These are phyloP conservation scores for Zeus faber DNA, from an alignment of 2,113 vertebrate species.

Conservation along the genomic window DNA sequence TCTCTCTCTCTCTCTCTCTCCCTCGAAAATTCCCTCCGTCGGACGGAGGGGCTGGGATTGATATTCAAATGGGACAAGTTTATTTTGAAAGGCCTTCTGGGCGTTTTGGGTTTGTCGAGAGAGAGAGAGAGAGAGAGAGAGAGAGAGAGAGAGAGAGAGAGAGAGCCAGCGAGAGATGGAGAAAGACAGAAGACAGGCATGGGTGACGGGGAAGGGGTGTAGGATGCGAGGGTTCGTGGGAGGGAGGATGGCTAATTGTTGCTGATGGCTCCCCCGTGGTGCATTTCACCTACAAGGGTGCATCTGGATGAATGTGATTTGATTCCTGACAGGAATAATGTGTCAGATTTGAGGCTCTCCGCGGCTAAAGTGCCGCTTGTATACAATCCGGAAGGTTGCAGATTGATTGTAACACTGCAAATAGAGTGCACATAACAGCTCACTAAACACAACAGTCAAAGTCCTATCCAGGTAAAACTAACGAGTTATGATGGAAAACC, in stretches of 20 bases:
- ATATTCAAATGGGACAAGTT: constrained; percentile 40
- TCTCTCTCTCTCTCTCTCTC: too few species aligned
- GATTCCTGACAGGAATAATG: constrained; percentile 6
- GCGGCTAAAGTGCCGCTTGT: too few species aligned
- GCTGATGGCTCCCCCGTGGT: constrained; percentile 21
- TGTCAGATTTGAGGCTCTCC: not conserved
- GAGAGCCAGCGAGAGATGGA: not conserved
- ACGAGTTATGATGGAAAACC: constrained; percentile 9
- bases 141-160: constrained; percentile 5
- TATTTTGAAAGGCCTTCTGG: constrained; percentile 36
- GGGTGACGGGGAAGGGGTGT: not conserved
- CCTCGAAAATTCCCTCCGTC: too few species aligned
- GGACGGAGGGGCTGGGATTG: constrained; percentile 40
- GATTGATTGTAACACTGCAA: too few species aligned
- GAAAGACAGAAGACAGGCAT: not conserved
- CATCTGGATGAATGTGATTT: constrained; percentile 23
- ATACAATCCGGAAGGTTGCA: too few species aligned
- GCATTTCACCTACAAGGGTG: constrained; percentile 29
- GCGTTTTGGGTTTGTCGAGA: not conserved
- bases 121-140: not conserved
- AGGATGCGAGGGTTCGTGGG: not conserved
- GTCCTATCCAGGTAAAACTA: constrained; percentile 19
- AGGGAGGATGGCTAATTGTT: constrained; percentile 11
- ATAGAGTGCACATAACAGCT: too few species aligned
- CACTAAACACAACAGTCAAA: constrained; percentile 1